These are phyloP conservation scores for Macrochelys suwanniensis DNA, from an alignment of 2,797 vertebrate species.

Conservation along the genomic window DNA sequence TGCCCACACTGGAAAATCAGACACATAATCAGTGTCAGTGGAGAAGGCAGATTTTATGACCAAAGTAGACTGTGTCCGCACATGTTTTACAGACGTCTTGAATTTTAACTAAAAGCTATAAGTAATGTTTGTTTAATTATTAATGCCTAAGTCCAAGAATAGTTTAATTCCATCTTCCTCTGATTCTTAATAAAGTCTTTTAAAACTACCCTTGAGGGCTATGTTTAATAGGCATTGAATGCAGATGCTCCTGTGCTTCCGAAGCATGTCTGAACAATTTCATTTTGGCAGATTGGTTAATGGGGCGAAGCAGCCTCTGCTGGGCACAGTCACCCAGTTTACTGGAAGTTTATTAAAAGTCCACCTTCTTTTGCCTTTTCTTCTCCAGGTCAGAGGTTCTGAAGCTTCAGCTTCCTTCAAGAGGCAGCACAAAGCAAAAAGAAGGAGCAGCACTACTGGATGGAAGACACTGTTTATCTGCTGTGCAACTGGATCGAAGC, in stretches of 20 bases:
- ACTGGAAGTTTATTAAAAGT: neutral
- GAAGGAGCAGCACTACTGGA: neutral
- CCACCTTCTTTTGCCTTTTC: neutral
- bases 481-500: slow-evolving; percentile 74
- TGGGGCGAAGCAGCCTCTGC: rapidly evolving
- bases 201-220: rapidly evolving
- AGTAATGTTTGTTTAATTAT: neutral
- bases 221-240: neutral
- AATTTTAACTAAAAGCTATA: neutral
- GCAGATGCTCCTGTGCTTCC: rapidly evolving
- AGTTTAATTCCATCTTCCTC: neutral
- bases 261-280: neutral
- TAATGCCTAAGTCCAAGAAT: neutral
- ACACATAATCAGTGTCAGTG: neutral
- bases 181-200: neutral
- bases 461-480: slow-evolving; percentile 64
- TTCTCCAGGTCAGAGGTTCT: slow-evolving; percentile 81
- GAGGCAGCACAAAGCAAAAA: slow-evolving; percentile 62
- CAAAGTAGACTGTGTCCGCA: neutral
- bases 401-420: slow-evolving; percentile 60
- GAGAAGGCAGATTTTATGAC: neutral
- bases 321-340: rapidly evolving
- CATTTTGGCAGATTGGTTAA: neutral
- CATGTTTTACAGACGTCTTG: neutral
- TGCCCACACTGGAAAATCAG: rapidly evolving